Base-by-base conservation (phyloP, 2,888 invertebrate species). In the Petrolisthes manimaculis region DNA sequence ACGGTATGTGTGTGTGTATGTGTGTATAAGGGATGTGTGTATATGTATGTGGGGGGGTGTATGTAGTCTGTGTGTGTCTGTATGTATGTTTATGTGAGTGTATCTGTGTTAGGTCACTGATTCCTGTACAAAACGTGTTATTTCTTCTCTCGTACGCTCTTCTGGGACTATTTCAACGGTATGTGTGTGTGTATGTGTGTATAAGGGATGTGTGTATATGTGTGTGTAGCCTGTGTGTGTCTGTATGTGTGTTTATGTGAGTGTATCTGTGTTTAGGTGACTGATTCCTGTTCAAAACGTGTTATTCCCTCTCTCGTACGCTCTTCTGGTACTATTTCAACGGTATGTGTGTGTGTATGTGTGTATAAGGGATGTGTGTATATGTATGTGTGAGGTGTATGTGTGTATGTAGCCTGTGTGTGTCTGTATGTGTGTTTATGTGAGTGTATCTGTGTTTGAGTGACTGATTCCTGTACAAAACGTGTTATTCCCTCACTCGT, bases 141-240 rank as follows among this genome's bases (percentile, higher is more conserved):
- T n/a, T n/a, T n/a, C n/a, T n/a, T n/a, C n/a, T n/a, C n/a, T n/a
- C n/a, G n/a, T n/a, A n/a, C n/a, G n/a, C n/a, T n/a, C n/a, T n/a
- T n/a, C n/a, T n/a, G n/a, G n/a, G n/a, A n/a, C n/a, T n/a, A n/a
- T n/a, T n/a, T n/a, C n/a, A n/a, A n/a, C n/a, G 61, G 14, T 61
- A 14, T 61, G 61, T 56, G 61, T 81, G 8, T 81, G 61, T 81
- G 37, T 56, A 56, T 81, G 24, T 81, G 24, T n/a, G 21, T 81
- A 56, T n/a, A n/a, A n/a, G n/a, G n/a, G n/a, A n/a, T n/a, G n/a
- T n/a, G n/a, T n/a, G n/a, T n/a, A n/a, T n/a, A n/a, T n/a, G n/a
- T n/a, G n/a, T n/a, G n/a, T n/a, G n/a, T n/a, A n/a, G n/a, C n/a
- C n/a, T n/a, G n/a, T 81, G 61, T 18, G 51, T 83, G 56, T 21